A percentile compares a stretch with the other conserved stretches of the same genome.
Evolutionary conservation across 2,888 invertebrate genomes (phyloP).

Genomic region (Drosophila fungiperda): DNA sequence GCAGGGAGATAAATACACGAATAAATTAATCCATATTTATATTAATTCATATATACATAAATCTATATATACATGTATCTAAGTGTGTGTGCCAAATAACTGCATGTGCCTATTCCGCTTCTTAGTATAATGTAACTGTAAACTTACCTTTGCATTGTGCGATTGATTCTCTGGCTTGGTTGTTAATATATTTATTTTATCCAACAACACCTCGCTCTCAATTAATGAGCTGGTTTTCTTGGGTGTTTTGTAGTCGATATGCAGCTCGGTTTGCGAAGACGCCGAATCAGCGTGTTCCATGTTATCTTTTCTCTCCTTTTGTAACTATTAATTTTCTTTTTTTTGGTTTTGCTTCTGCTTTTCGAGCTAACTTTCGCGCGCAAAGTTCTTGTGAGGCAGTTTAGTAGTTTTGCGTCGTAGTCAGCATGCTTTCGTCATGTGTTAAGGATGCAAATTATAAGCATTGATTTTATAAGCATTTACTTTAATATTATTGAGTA

Average conservation of each 20-base stretch:
- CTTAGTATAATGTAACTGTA: constrained; percentile 37
- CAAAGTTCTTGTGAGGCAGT: not conserved
- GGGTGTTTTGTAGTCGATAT: constrained; percentile 80
- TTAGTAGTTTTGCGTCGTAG: not conserved
- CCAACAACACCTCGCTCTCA: constrained; percentile 82
- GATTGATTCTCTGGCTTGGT: constrained; percentile 82
- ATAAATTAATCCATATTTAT: too few relatives aligned
- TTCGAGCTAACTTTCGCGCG: constrained; percentile 30
- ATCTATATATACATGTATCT: not conserved
- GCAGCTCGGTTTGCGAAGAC: constrained; percentile 49
- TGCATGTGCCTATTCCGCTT: constrained; percentile 4
- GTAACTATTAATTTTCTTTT: constrained; percentile 14
- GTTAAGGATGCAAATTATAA: constrained; percentile 1
- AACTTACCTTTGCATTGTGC: constrained; percentile 82
- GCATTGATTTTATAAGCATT: not conserved
- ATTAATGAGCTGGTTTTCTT: constrained; percentile 75
- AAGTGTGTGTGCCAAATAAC: constrained; percentile 20
- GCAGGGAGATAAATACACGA: not conserved
- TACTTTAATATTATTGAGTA: constrained; percentile 6
- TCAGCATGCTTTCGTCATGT: constrained; percentile 20
- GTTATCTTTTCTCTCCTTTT: constrained; percentile 30
- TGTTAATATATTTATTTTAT: constrained; percentile 85
- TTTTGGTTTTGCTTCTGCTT: constrained; percentile 4
- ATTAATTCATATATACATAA: not conserved
- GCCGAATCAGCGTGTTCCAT: constrained; percentile 70